Base-by-base conservation (phyloP, 2,888 invertebrate species). In the Dendrolimus houi region DNA sequence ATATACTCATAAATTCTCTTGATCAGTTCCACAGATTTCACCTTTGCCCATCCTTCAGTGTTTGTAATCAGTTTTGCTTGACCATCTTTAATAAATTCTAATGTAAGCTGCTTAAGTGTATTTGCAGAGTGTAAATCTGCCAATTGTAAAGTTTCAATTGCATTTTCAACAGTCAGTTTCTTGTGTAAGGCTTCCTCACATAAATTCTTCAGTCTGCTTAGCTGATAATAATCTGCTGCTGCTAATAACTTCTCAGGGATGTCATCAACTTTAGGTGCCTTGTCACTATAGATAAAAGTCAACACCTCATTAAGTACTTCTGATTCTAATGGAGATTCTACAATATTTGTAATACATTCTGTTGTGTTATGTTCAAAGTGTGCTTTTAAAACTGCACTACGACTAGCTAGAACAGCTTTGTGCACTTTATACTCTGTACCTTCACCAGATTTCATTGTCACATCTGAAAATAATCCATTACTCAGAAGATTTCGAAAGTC, bases 41-140 rank as follows among this genome's bases (percentile, higher is more conserved):
- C 76, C 56, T 78, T 80, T 1, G 75, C 70, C 90, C 90, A 90
- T 0, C 87, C 87, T 10, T 85, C 81, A 47, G 89, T 89, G 62
- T 85, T 85, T 2, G 85, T 86, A 8, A 90, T 87, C 12, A 86
- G 69, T 57, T 78, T 80, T 1, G 86, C 86, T 68, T 88, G 85
- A 3, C 89, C 90, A 68, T 89, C 89, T 64, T 87, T 87, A 9
- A 90, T 87, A 55, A 87, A 90, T 60, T 89, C 89, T 13, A 89
- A 68, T 0, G 87, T 85, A 12, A 81, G 68, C 58, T 81, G 77
- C 59, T 82, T 86, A 9, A 90, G 69, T 6, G 74, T 70, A 59
- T 76, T 78, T 1, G 90, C 89, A 0, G 86, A 87, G 65, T 90
- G 85, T 47, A 89, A 69, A 60, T 89, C 88, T 1, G 90, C 89